These are phyloP conservation scores for Gymnoscopelus braueri DNA, from an alignment of 2,797 vertebrate genomes.

Conservation along the genomic window DNA sequence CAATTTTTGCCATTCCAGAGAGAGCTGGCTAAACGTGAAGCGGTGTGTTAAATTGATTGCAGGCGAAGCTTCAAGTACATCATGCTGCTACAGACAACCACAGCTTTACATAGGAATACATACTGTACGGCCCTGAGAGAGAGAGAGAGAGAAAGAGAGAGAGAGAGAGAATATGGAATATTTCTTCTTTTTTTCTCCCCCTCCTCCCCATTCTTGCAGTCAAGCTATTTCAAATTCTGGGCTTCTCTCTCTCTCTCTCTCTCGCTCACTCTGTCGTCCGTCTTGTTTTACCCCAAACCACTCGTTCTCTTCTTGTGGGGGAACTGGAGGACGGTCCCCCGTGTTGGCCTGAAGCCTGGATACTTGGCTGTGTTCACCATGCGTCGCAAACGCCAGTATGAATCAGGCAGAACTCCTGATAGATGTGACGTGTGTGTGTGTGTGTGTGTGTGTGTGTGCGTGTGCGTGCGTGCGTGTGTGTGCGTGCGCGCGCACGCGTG, in stretches of 20 bases:
- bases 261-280: slow-evolving; percentile 1
- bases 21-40: slow-evolving; percentile 67
- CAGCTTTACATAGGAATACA: slow-evolving; percentile 31
- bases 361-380: too few relatives aligned
- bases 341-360: neutral
- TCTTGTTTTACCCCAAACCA: slow-evolving; percentile 20
- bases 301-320: slow-evolving; percentile 7
- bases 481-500: too few relatives aligned
- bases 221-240: slow-evolving; percentile 31
- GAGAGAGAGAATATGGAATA: slow-evolving; percentile 11
- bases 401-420: too few relatives aligned
- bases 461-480: too few relatives aligned
- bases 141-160: neutral
- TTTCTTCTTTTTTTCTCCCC: neutral
- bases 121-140: too few relatives aligned
- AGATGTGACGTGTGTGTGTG: too few relatives aligned
- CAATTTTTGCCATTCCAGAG: slow-evolving; percentile 65
- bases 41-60: slow-evolving; percentile 73
- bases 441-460: too few relatives aligned
- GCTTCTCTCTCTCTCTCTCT: neutral
- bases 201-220: too few relatives aligned
- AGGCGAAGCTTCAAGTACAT: slow-evolving; percentile 60
- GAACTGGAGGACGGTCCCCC: slow-evolving; percentile 13
- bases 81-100: slow-evolving; percentile 38
- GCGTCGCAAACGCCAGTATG: too few relatives aligned